phyloP scores from a whole-genome alignment of 1,140 invertebrate species.

The Ooceraea biroi region DNA sequence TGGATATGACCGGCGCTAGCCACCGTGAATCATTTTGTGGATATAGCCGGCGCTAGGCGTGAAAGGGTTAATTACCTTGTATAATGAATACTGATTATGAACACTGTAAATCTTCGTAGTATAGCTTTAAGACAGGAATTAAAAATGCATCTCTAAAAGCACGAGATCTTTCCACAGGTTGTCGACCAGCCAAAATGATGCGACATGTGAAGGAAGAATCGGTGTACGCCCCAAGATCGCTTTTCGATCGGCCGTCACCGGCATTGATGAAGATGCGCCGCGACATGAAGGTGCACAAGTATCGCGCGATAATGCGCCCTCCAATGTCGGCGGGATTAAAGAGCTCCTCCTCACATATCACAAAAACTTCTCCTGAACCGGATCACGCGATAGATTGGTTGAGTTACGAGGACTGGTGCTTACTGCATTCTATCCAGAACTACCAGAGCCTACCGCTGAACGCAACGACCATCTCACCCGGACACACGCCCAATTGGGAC shows the following conservation, averaged over 20 bases:
- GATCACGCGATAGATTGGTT: constrained; percentile 94
- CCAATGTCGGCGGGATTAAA: constrained; percentile 87
- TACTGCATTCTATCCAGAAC: constrained; percentile 94
- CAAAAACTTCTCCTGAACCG: constrained; percentile 88
- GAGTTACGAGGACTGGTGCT: constrained; percentile 95
- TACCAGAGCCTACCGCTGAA: constrained; percentile 94
- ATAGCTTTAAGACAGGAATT: no score
- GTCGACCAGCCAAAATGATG: constrained; percentile 87
- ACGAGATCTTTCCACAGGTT: constrained; percentile 82
- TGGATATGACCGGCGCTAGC: no score
- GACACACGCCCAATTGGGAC: constrained; percentile 97
- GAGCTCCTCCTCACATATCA: constrained; percentile 85
- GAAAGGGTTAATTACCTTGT: no score
- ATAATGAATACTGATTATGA: no score
- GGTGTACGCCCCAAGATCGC: constrained; percentile 92
- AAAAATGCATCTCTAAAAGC: neutral
- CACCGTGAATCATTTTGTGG: no score
- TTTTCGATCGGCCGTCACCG: constrained; percentile 95
- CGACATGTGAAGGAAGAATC: constrained; percentile 92
- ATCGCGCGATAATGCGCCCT: constrained; percentile 88
- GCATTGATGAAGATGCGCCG: constrained; percentile 92
- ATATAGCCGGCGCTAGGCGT: no score
- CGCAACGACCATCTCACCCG: constrained; percentile 92
- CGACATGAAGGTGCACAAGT: constrained; percentile 92
- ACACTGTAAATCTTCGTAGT: no score